Evolutionary conservation across 2,888 invertebrate species (phyloP).

Genomic region (Dioctria linearis): DNA sequence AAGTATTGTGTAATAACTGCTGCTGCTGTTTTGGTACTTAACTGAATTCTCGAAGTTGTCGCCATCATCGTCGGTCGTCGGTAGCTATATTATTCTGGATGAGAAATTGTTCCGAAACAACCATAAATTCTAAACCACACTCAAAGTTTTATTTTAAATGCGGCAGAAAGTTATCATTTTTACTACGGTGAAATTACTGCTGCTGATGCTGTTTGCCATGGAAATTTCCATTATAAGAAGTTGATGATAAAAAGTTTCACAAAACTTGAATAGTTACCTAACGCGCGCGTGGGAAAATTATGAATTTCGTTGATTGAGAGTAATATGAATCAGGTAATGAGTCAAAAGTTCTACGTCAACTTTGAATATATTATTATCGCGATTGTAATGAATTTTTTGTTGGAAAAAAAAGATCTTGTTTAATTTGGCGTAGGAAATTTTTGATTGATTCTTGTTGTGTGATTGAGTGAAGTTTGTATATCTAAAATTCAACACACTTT

Average conservation of each 20-base stretch:
- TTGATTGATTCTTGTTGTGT: no score
- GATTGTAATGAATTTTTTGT: background rate
- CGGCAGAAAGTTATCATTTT: constrained; percentile 21
- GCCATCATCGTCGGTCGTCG: background rate
- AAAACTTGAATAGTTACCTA: constrained; percentile 33
- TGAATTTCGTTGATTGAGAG: constrained; percentile 24
- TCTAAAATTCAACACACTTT: no score
- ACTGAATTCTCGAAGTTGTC: constrained; percentile 6
- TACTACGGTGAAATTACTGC: constrained; percentile 4
- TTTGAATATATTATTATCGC: background rate
- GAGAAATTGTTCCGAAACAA: constrained; percentile 30
- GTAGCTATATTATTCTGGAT: constrained; percentile 2
- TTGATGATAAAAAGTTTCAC: constrained; percentile 30
- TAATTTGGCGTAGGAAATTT: no score
- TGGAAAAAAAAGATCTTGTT: background rate
- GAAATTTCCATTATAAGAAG: constrained; percentile 34
- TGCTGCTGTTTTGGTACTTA: background rate
- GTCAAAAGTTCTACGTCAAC: constrained; percentile 6
- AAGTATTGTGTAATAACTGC: constrained; percentile 21
- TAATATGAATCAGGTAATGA: constrained; percentile 18
- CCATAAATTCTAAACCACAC: constrained; percentile 9
- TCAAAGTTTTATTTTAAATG: constrained; percentile 31
- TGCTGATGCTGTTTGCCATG: background rate
- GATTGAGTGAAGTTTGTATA: no score
- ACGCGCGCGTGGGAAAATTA: background rate